Evolutionary conservation across 2,113 vertebrate genomes (phyloP).

Genomic region (Cyprinodon variegatus): DNA sequence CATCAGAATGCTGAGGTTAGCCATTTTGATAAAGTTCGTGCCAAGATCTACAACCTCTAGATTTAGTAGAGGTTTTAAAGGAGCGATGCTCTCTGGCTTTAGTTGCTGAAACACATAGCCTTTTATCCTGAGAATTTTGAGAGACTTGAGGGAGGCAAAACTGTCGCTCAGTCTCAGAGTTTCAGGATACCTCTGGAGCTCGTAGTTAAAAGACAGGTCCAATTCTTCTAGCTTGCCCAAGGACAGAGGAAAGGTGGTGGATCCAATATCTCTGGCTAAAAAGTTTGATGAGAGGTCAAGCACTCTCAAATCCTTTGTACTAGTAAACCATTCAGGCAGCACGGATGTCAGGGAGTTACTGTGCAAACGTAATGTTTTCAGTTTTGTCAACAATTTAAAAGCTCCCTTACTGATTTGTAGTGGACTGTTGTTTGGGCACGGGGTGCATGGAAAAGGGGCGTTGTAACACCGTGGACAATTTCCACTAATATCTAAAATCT

Average conservation of each 20-base stretch:
- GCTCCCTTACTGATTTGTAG: constrained; percentile 81
- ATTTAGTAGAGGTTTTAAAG: constrained; percentile 78
- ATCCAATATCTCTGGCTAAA: constrained; percentile 83
- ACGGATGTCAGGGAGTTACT: constrained; percentile 88
- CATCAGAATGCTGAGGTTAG: constrained; percentile 82
- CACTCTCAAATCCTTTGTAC: constrained; percentile 76
- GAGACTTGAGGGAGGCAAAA: constrained; percentile 83
- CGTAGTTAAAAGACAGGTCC: constrained; percentile 95
- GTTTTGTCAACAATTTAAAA: constrained; percentile 82
- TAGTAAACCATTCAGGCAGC: constrained; percentile 82
- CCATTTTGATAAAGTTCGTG: constrained; percentile 94
- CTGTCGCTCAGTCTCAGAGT: constrained; percentile 76
- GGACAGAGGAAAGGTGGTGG: constrained; percentile 80
- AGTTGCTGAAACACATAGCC: constrained; percentile 92
- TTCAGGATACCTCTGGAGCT: constrained; percentile 83
- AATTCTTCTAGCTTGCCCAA: constrained; percentile 84
- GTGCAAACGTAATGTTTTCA: constrained; percentile 86
- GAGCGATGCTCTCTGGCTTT: constrained; percentile 69
- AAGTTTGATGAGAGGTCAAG: constrained; percentile 94
- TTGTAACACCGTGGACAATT: constrained; percentile 96
- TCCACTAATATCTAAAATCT: constrained; percentile 92
- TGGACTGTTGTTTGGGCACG: constrained; percentile 79
- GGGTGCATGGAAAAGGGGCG: constrained; percentile 87
- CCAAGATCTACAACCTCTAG: constrained; percentile 90
- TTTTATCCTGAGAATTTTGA: constrained; percentile 83